Conservation (phyloP, 2,888 invertebrate genomes). For the Tinea trinotella region DNA sequence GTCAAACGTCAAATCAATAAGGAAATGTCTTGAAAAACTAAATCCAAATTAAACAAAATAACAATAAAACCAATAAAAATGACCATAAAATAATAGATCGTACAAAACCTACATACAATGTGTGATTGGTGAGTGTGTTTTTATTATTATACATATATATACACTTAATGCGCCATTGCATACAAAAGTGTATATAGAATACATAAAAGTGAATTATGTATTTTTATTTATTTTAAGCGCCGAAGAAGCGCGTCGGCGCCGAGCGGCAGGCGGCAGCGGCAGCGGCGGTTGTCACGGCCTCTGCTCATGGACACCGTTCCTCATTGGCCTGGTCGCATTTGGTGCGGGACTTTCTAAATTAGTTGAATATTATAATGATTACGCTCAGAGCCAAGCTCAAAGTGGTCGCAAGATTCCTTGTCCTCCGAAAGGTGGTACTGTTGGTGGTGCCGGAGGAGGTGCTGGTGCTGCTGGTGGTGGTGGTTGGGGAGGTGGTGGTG, state of each 20-base stretch:
- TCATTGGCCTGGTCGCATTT: slow-evolving; percentile 8
- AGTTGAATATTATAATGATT: background rate
- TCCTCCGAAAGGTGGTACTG: too few species aligned
- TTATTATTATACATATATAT: too few species aligned
- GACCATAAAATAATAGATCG: background rate
- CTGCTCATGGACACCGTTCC: background rate
- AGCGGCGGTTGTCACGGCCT: background rate
- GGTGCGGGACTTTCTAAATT: background rate
- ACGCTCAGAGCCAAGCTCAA: too few species aligned
- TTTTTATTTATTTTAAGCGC: background rate
- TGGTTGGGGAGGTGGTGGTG: too few species aligned
- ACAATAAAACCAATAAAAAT: background rate
- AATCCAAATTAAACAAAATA: background rate
- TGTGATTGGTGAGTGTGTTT: background rate
- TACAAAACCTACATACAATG: too few species aligned
- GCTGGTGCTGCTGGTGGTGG: too few species aligned
- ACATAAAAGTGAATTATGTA: too few species aligned
- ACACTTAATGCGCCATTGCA: too few species aligned
- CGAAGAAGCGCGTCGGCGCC: background rate
- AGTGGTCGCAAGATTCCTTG: too few species aligned
- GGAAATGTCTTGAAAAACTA: background rate
- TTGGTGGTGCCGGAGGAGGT: too few species aligned
- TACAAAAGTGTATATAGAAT: too few species aligned
- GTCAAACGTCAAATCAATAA: background rate
- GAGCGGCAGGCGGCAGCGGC: background rate